Conservation (phyloP, 1,140 invertebrate genomes). For the Drosophila simulans region DNA sequence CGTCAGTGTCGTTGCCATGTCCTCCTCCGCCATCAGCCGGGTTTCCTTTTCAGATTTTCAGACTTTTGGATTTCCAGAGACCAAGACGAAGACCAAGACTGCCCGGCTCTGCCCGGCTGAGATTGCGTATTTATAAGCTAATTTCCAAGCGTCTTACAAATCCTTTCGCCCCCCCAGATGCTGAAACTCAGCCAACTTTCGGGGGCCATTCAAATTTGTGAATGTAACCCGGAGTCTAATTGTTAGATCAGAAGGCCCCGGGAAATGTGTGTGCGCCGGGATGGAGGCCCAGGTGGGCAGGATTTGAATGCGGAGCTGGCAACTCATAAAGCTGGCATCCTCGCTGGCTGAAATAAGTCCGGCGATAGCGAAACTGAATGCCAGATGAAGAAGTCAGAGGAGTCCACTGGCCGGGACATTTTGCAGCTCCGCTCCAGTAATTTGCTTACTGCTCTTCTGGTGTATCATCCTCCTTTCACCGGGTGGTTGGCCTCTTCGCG, state of each 20-base stretch:
- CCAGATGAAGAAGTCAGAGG: conserved; percentile 53
- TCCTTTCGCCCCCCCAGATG: conserved; percentile 9
- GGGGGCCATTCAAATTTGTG: conserved; percentile 49
- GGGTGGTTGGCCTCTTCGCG: conserved; percentile 36
- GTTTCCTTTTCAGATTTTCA: conserved; percentile 29
- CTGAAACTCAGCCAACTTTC: conserved; percentile 40
- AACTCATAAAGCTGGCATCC: conserved; percentile 27
- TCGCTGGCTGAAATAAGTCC: conserved; percentile 35
- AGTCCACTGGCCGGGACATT: conserved; percentile 27
- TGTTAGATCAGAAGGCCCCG: conserved; percentile 21
- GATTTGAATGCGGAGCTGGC: conserved; percentile 6
- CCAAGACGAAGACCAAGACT: conserved; percentile 1
- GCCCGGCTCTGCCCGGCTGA: conserved; percentile 30
- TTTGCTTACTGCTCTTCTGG: conserved; percentile 28
- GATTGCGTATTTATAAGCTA: conserved; percentile 81
- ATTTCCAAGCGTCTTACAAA: conserved; percentile 66
- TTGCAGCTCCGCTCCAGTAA: conserved; percentile 7
- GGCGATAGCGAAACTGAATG: conserved; percentile 54
- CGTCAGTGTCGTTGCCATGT: conserved; percentile 30
- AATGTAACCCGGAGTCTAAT: conserved; percentile 52
- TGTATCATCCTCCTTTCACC: conserved; percentile 1
- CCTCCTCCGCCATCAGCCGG: conserved; percentile 28
- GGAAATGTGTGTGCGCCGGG: background rate
- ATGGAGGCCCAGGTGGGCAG: background rate
- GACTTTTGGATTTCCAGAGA: background rate